These are phyloP conservation scores for Caenorhabditis tropicalis DNA, from an alignment of 1,140 invertebrate species.

Conservation along the genomic window DNA sequence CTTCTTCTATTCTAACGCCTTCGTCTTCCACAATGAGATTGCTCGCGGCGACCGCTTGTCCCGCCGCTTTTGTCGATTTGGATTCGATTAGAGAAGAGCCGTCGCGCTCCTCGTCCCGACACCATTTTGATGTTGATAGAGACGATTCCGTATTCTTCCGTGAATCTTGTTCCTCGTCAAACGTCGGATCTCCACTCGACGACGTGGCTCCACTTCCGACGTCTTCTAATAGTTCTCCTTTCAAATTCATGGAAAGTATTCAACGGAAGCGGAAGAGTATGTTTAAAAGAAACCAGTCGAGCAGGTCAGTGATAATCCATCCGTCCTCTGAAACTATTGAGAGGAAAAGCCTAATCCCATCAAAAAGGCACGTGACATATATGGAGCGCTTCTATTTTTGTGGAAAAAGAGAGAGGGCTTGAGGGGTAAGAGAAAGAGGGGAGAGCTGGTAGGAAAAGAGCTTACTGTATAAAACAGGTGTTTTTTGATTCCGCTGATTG, in stretches of 20 bases:
- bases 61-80: slow-evolving; percentile 14
- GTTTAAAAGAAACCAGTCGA: slow-evolving; percentile 31
- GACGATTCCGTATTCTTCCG: slow-evolving; percentile 19
- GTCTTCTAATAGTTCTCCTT: background rate
- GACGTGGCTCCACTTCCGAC: too few relatives aligned
- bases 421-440: too few relatives aligned
- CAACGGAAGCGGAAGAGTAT: slow-evolving; percentile 28
- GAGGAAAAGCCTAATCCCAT: too few relatives aligned
- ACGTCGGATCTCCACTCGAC: background rate
- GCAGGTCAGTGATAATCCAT: background rate
- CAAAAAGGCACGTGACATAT: too few relatives aligned
- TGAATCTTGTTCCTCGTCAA: background rate
- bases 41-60: background rate
- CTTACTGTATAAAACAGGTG: too few relatives aligned
- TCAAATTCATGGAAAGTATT: slow-evolving; percentile 25
- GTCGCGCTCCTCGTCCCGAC: background rate
- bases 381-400: too few relatives aligned
- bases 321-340: too few relatives aligned
- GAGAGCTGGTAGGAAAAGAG: too few relatives aligned
- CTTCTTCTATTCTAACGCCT: background rate
- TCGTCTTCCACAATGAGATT: background rate
- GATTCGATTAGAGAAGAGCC: slow-evolving; percentile 40
- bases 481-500: too few relatives aligned
- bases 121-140: background rate
- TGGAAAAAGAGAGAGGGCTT: too few relatives aligned